Evolutionary conservation across 1,140 invertebrate genomes (phyloP), one percentile per base, ranked within the genome.

Genomic region (Caenorhabditis latens): DNA sequence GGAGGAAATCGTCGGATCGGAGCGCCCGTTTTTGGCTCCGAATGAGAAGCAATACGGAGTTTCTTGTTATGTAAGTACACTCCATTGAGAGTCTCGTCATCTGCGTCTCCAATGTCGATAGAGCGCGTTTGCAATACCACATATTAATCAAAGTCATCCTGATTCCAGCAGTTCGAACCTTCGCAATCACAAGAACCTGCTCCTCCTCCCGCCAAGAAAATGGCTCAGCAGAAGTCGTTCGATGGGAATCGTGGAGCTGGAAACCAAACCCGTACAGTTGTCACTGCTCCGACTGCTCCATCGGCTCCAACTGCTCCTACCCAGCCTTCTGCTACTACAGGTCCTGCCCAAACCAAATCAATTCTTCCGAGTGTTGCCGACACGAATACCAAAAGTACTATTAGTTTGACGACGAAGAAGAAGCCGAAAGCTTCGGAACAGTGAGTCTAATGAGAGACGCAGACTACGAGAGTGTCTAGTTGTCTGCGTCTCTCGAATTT

Each of bases 31-130:
- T 71, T 71, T 71, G 65, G 43, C 65, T n/a, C 65, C 65, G 11
- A 71, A 71, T n/a, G 65, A 71, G n/a, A 71, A 71, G 24, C 65
- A 71, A 71, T 46, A n/a, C 24, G 43, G 65, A 21, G 65, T 71
- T n/a, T 71, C 65, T 43, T 71, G 65, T n/a, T 71, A 71, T 71
- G 65, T 71, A 71, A 46, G 63, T 19, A 32, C 32, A 2, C 32
- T 32, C 32, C 32, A 32, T 32, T 32, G 32, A 32, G 32, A 32
- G 32, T 32, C 32, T 32, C 32, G 32, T 32, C 32, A 32, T 32
- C 32, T 32, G 32, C 2, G 32, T 32, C 32, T 32, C 32, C 2
- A n/a, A n/a, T n/a, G n/a, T n/a, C n/a, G n/a, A n/a, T n/a, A n/a
- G n/a, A n/a, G n/a, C n/a, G n/a, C n/a, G n/a, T n/a, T n/a, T n/a